A percentile compares a stretch with the other conserved stretches of the same genome.
These are phyloP conservation scores for Halocynthia roretzi DNA, from an alignment of 23 tunicate species.

Conservation along the genomic window DNA sequence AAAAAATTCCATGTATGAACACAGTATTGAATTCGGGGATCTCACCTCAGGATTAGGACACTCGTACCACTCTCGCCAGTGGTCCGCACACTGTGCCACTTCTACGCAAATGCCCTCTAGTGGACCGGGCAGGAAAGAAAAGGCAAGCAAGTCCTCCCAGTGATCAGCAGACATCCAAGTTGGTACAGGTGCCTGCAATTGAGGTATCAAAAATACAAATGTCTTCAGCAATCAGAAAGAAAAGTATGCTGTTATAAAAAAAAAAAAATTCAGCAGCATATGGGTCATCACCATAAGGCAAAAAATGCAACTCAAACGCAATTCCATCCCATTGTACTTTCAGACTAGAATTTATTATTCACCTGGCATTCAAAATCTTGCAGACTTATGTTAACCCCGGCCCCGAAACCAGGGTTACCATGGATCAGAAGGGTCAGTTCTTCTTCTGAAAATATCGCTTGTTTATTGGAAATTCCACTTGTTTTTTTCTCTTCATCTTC, in stretches of 20 bases:
- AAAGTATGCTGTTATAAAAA: too few relatives aligned
- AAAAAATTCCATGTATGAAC: background rate
- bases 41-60: constrained; percentile 52
- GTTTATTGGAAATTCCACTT: background rate
- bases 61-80: constrained; percentile 78
- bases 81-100: constrained; percentile 51
- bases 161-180: constrained; percentile 79
- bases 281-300: too few relatives aligned
- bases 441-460: constrained; percentile 56
- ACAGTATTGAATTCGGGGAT: background rate
- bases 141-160: constrained; percentile 74
- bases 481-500: constrained; percentile 2
- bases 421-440: constrained; percentile 68
- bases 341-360: too few relatives aligned
- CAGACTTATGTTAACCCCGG: constrained; percentile 18
- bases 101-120: constrained; percentile 63
- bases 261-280: too few relatives aligned
- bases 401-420: constrained; percentile 84
- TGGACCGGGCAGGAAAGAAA: constrained; percentile 64
- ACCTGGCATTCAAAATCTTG: constrained; percentile 57
- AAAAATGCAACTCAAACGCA: too few relatives aligned
- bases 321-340: too few relatives aligned
- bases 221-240: too few relatives aligned
- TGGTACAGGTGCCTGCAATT: constrained; percentile 44
- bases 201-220: too few relatives aligned